Base-by-base conservation (phyloP, 2,888 invertebrate species). In the Onchidella celtica region DNA sequence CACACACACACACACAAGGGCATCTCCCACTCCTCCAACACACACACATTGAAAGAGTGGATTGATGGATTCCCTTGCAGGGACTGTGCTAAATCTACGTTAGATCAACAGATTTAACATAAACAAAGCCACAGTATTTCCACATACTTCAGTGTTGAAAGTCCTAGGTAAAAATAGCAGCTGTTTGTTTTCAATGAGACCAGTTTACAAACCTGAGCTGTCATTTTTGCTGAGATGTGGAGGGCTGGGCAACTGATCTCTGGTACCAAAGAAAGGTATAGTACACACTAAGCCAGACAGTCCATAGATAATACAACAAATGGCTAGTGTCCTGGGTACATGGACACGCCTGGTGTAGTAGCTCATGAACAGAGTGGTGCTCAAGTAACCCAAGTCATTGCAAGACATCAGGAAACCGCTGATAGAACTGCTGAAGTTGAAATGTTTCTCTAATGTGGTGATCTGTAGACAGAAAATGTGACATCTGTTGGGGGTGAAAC, bases 311-410 rank as follows among this genome's bases (percentile, higher is more conserved):
- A 87, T 57, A 3, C 87, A 87, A n/a, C 83, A 85, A 11, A 87
- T 1, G 2, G 86, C 86, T 3, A 90, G 84, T 2, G 86, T 84
- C 36, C 88, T 81, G 0, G 88, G 90, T 11, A 88, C 88, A 78
- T 90, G 88, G 2, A 86, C 34, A 9, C 84, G 75, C 0, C 81
- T 68, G 2, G 88, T 84, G 27, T 88, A 83, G 74, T 87, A 86
- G n/a, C 87, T 87, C 59, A 87, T 84, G 70, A 87, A 83, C 1
- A 89, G 74, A 0, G 85, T 86, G 63, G 85, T 85, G 9, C 79
- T 27, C 74, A 90, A 81, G 83, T 86, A 90, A 47, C 91, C 90
- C n/a, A 91, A 86, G 81, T 91, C 90, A 79, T 91, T 91, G 81
- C 89, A 88, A 72, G 88, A 88, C 84, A 91, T 86, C 11, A 91